Evolutionary conservation across 2,797 vertebrate genomes (phyloP).

Genomic region (Thaleichthys pacificus): DNA sequence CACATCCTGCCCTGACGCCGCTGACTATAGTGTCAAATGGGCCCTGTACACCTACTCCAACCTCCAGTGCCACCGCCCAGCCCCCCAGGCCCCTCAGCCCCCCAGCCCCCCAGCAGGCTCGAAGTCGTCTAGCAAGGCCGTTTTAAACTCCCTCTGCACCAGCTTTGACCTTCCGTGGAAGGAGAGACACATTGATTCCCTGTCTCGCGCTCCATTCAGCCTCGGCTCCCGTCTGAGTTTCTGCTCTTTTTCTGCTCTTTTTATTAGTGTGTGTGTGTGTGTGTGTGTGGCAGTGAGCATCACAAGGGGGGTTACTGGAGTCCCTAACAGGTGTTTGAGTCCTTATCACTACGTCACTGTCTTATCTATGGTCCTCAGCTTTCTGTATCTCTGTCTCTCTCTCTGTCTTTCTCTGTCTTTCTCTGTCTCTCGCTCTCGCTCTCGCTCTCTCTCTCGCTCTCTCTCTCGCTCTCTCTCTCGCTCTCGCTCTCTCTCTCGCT

Average conservation of each 20-base stretch:
- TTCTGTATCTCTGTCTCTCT: slow-evolving; percentile 53
- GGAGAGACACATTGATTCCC: slow-evolving; percentile 53
- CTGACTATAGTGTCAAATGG: slow-evolving; percentile 71
- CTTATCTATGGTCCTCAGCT: slow-evolving; percentile 79
- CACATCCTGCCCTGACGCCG: slow-evolving; percentile 68
- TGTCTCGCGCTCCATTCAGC: slow-evolving; percentile 20
- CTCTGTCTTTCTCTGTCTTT: too few relatives aligned
- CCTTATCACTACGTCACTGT: slow-evolving; percentile 70
- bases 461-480: slow-evolving; percentile 40
- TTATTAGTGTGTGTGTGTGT: slow-evolving; percentile 48
- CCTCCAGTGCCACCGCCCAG: slow-evolving; percentile 37
- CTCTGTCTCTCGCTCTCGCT: too few relatives aligned
- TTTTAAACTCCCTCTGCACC: slow-evolving; percentile 28
- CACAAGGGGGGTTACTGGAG: slow-evolving; percentile 44
- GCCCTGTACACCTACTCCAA: slow-evolving; percentile 12
- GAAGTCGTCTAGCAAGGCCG: not conserved
- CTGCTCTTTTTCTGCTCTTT: slow-evolving; percentile 13
- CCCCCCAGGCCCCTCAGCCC: not conserved
- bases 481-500: not conserved
- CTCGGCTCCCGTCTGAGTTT: slow-evolving; percentile 40
- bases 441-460: too few relatives aligned
- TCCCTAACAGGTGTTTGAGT: slow-evolving; percentile 74
- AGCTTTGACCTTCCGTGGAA: slow-evolving; percentile 46
- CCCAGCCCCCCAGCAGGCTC: slow-evolving; percentile 8
- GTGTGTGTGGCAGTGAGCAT: slow-evolving; percentile 16